Percentiles rank a stretch among this genome's conserved stretches.
Evolutionary conservation across 2,113 vertebrate genomes (phyloP).

Genomic region (Pelecanoides urinatrix): DNA sequence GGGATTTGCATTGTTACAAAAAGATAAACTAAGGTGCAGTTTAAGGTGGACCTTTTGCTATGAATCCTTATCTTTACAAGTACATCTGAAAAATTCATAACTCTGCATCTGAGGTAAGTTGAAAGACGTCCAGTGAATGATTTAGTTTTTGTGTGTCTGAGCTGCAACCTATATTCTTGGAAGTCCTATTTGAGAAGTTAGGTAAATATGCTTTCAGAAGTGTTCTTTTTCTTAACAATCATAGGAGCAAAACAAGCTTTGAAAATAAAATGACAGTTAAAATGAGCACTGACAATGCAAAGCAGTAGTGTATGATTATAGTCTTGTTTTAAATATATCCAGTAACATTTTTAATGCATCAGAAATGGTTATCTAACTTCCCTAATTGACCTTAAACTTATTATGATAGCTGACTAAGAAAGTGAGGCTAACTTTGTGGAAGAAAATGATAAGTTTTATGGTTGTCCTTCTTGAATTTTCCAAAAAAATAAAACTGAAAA

Average conservation of each 20-base stretch:
- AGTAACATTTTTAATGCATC: background rate
- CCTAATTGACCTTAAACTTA: background rate
- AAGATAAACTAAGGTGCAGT: background rate
- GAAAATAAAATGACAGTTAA: conserved; percentile 10
- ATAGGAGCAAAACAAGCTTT: background rate
- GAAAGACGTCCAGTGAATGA: background rate
- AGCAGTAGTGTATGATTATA: background rate
- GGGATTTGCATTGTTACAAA: background rate
- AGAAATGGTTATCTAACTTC: conserved; percentile 21
- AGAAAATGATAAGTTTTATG: background rate
- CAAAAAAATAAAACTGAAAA: background rate
- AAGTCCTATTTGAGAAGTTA: background rate
- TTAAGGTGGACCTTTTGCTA: background rate
- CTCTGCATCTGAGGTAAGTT: background rate
- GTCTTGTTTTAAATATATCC: conserved; percentile 19
- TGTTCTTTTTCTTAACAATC: background rate
- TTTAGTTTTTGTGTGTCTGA: background rate
- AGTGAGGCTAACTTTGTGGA: background rate
- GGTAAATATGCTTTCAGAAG: background rate
- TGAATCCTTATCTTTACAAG: background rate
- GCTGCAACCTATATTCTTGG: background rate
- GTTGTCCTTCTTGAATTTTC: background rate
- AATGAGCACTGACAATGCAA: conserved; percentile 1
- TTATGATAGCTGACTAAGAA: background rate
- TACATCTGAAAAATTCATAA: background rate